Conservation (phyloP, 2,888 invertebrate species). For the Protonemura montana region DNA sequence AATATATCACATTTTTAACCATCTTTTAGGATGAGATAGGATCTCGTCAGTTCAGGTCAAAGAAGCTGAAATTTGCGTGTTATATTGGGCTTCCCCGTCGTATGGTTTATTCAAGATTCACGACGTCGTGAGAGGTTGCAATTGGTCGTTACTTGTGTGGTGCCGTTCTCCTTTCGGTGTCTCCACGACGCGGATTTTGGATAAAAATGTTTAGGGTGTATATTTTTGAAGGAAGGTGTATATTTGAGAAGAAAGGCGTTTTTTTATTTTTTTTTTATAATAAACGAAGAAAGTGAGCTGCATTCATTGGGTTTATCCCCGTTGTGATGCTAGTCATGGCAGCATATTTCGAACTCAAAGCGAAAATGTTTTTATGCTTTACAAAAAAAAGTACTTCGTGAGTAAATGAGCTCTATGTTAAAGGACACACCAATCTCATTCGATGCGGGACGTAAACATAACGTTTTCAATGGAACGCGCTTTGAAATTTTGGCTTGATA, state of each 20-base stretch:
- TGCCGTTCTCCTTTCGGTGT: background rate
- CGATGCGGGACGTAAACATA: no score
- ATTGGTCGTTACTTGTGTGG: background rate
- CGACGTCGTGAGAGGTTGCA: background rate
- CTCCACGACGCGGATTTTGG: background rate
- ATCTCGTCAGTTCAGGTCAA: conserved; percentile 21
- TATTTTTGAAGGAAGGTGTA: background rate
- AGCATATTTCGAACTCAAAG: background rate
- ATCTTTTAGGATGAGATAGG: conserved; percentile 20
- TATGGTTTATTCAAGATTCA: background rate
- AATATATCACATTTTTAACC: background rate
- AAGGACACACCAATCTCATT: background rate
- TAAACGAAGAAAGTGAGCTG: background rate
- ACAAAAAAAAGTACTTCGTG: background rate
- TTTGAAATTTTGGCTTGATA: no score
- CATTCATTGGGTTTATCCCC: background rate
- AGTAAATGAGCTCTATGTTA: background rate
- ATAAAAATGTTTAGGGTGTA: background rate
- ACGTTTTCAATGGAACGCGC: no score
- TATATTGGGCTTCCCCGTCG: background rate
- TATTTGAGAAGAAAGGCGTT: background rate
- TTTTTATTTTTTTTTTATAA: background rate
- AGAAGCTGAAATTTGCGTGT: conserved; percentile 18
- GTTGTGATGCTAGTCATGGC: background rate
- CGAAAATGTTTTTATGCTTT: background rate